These are phyloP conservation scores for Catostomus latipinnis DNA, from an alignment of 2,797 vertebrate genomes.

Conservation along the genomic window DNA sequence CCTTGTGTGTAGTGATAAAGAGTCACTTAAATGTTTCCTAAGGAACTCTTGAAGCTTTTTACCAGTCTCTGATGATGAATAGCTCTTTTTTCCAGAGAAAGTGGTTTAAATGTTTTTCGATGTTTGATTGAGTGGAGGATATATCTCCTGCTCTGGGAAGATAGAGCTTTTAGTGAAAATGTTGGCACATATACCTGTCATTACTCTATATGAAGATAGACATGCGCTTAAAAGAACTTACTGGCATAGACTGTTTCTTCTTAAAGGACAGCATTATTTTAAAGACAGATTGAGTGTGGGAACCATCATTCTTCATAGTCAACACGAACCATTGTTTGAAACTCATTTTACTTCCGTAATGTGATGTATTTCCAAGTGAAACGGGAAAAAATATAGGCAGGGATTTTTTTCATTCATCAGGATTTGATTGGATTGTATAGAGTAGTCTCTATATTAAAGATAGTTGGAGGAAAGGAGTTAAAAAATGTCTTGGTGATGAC, in stretches of 20 bases:
- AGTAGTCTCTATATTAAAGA: neutral
- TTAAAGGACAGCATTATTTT: neutral
- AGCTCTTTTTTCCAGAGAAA: conserved; percentile 7
- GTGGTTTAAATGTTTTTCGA: conserved; percentile 35
- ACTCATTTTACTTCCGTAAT: conserved; percentile 13
- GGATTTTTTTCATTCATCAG: neutral
- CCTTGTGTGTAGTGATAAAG: neutral
- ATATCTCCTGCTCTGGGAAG: conserved; percentile 21
- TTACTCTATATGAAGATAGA: neutral
- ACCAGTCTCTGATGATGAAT: conserved; percentile 31
- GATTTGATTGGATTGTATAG: too few species aligned
- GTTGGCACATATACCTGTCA: conserved; percentile 9
- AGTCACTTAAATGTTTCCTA: conserved; percentile 30
- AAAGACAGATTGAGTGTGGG: neutral
- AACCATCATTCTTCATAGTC: conserved; percentile 1
- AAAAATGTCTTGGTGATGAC: neutral
- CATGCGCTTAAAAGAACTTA: neutral
- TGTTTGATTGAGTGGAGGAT: conserved; percentile 17
- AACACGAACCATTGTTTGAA: conserved; percentile 1
- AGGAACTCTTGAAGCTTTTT: conserved; percentile 26
- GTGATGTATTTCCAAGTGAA: neutral
- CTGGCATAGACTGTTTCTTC: too few species aligned
- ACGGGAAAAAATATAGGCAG: too few species aligned
- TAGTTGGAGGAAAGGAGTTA: neutral
- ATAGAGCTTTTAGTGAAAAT: conserved; percentile 9